Evolutionary conservation across 2,113 vertebrate species (phyloP).

Genomic region (Haemorhous mexicanus): DNA sequence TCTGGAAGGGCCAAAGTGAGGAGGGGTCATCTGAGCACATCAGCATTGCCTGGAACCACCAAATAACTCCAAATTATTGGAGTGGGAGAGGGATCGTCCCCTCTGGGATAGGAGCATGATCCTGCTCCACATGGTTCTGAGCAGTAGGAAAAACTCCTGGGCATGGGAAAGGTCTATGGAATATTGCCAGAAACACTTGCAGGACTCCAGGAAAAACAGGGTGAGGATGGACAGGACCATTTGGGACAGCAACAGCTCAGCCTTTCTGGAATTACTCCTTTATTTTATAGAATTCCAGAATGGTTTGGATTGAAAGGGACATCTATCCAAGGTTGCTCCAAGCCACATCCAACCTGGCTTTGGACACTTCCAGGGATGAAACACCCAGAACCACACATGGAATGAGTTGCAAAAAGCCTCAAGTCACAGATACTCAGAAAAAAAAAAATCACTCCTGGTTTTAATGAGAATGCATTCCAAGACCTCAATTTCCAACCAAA

Average conservation of each 20-base stretch:
- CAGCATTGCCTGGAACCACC: neutral
- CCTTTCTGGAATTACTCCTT: neutral
- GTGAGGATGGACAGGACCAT: neutral
- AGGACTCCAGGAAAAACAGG: neutral
- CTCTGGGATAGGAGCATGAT: neutral
- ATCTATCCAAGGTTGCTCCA: neutral
- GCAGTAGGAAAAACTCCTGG: neutral
- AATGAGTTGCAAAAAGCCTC: neutral
- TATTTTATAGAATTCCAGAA: neutral
- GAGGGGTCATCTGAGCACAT: neutral
- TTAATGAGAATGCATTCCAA: neutral
- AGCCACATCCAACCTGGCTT: neutral
- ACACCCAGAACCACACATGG: neutral
- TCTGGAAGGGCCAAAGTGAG: neutral
- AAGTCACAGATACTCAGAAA: rapidly evolving
- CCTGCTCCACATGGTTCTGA: neutral
- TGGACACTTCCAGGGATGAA: neutral
- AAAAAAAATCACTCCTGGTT: neutral
- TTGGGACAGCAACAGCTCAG: neutral
- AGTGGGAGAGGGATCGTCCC: neutral
- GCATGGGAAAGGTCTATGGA: neutral
- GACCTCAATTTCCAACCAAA: neutral
- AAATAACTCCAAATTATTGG: neutral
- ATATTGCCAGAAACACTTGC: neutral
- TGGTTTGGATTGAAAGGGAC: neutral